Evolutionary conservation across 2,888 invertebrate species (phyloP).

Genomic region (Drosophila peninsularis): DNA sequence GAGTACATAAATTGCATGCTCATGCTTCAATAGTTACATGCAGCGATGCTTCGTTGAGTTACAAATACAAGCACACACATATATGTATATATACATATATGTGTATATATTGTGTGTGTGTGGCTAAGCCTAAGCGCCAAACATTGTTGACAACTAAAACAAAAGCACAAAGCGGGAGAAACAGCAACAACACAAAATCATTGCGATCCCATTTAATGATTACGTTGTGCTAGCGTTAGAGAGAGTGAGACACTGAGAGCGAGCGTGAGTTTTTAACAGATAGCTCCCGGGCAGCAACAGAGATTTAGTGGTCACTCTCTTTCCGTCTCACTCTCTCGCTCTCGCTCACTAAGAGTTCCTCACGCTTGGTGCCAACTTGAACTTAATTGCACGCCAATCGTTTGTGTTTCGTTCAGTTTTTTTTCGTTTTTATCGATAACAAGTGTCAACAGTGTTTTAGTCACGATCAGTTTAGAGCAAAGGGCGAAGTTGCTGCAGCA

Average conservation of each 20-base stretch:
- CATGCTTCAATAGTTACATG: conserved; percentile 78
- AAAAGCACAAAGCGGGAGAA: conserved; percentile 47
- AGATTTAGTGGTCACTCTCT: conserved; percentile 36
- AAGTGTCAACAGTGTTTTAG: conserved; percentile 36
- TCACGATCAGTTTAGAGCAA: conserved; percentile 25
- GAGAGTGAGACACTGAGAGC: conserved; percentile 1
- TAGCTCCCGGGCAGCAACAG: conserved; percentile 26
- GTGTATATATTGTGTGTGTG: conserved; percentile 18
- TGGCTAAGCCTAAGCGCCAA: conserved; percentile 61
- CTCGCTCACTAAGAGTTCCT: conserved; percentile 13
- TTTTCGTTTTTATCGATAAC: conserved; percentile 24
- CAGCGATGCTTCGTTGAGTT: conserved; percentile 41
- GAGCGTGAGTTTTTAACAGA: conserved; percentile 21
- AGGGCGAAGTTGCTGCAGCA: conserved; percentile 21
- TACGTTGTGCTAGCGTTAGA: conserved; percentile 33
- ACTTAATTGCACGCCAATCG: conserved; percentile 26
- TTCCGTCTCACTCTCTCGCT: not conserved
- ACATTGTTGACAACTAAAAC: conserved; percentile 73
- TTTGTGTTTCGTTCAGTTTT: conserved; percentile 7
- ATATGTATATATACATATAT: not conserved
- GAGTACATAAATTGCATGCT: conserved; percentile 76
- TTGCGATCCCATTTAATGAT: conserved; percentile 57
- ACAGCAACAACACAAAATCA: conserved; percentile 35
- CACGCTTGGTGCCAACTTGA: conserved; percentile 31
- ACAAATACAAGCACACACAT: conserved; percentile 13